Conservation (phyloP, 2,113 vertebrate genomes). For the Channa maculata region DNA sequence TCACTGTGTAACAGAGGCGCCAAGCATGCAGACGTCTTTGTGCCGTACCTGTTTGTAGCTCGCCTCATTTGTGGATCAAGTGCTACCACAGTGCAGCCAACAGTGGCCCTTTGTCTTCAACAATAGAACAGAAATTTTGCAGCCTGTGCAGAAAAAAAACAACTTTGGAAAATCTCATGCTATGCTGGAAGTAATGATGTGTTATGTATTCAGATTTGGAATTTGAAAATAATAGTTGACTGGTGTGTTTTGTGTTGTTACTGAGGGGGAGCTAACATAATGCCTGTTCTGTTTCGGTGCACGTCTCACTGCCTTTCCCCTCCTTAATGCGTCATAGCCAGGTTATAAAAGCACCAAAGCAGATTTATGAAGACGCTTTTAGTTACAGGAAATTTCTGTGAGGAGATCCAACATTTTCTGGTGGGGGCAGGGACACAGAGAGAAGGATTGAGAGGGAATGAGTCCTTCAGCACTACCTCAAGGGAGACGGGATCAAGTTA, state of each 20-base stretch:
- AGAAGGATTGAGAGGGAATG: conserved; percentile 5
- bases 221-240: conserved; percentile 61
- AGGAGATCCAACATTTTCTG: conserved; percentile 50
- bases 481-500: conserved; percentile 57
- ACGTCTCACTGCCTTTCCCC: conserved; percentile 58
- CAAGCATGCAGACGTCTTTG: conserved; percentile 31
- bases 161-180: conserved; percentile 59
- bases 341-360: conserved; percentile 70
- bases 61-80: conserved; percentile 45
- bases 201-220: conserved; percentile 59
- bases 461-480: conserved; percentile 48
- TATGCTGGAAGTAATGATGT: conserved; percentile 43
- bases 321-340: conserved; percentile 78
- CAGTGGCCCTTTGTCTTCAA: conserved; percentile 64
- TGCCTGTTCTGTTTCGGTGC: conserved; percentile 71
- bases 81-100: conserved; percentile 54
- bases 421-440: neutral
- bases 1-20: conserved; percentile 32
- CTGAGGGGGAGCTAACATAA: conserved; percentile 64
- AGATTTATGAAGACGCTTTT: conserved; percentile 80
- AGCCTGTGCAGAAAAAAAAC: conserved; percentile 50
- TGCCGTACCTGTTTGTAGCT: conserved; percentile 44
- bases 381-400: conserved; percentile 78
- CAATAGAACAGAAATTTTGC: conserved; percentile 43
- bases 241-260: conserved; percentile 2